These are phyloP conservation scores for Odontesthes bonariensis DNA, from an alignment of 2,113 vertebrate species.

Conservation along the genomic window DNA sequence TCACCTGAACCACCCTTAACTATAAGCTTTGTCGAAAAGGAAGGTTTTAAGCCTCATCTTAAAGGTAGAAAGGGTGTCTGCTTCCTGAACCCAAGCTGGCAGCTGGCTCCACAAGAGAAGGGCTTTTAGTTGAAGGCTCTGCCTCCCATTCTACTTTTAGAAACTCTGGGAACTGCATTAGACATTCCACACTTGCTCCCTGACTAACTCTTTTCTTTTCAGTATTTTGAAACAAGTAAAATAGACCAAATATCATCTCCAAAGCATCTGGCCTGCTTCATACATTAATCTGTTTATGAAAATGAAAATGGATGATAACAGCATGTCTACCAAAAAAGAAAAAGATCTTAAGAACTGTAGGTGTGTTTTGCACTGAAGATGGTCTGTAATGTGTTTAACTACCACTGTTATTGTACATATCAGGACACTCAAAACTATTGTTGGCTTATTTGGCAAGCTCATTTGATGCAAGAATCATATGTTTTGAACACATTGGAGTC, in stretches of 20 bases:
- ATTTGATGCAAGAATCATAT: background rate
- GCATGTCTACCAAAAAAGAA: background rate
- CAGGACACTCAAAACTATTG: background rate
- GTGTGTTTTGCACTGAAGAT: background rate
- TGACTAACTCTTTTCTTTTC: conserved; percentile 22
- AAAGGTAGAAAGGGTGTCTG: too few relatives aligned
- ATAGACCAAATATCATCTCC: background rate
- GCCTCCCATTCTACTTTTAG: too few relatives aligned
- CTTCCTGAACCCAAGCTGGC: too few relatives aligned
- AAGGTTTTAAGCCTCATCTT: too few relatives aligned
- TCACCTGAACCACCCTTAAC: too few relatives aligned
- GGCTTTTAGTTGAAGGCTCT: too few relatives aligned
- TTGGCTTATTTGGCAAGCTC: background rate
- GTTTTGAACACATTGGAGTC: background rate
- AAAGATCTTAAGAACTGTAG: background rate
- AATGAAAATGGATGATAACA: background rate
- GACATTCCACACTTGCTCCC: conserved; percentile 20
- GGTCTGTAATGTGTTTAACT: background rate
- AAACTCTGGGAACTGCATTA: background rate
- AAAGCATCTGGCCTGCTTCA: background rate
- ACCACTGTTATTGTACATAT: background rate
- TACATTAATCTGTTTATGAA: background rate
- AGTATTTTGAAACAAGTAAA: conserved; percentile 2
- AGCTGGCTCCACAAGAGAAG: too few relatives aligned
- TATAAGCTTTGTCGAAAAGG: too few relatives aligned